phyloP scores from a whole-genome alignment of 2,797 vertebrate species.

The Paedocypris micromegethes region DNA sequence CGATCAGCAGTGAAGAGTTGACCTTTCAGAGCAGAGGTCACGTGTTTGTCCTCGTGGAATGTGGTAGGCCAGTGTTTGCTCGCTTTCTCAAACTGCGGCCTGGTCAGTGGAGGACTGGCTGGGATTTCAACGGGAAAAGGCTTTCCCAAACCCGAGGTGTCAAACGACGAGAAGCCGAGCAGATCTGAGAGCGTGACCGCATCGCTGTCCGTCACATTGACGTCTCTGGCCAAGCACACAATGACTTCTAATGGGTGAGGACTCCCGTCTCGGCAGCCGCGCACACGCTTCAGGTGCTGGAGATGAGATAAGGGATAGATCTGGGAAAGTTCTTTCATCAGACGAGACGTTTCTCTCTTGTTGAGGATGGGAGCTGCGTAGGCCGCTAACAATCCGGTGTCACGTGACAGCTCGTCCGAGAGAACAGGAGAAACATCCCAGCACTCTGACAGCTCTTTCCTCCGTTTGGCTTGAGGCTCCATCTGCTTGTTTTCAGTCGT shows the following conservation, averaged over 20 bases:
- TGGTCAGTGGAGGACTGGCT: slow-evolving; percentile 67
- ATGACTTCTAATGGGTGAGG: slow-evolving; percentile 72
- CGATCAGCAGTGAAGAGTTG: slow-evolving; percentile 66
- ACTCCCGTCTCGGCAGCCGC: slow-evolving; percentile 54
- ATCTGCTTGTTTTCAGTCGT: slow-evolving; percentile 42
- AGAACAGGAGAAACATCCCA: slow-evolving; percentile 74
- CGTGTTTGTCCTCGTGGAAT: slow-evolving; percentile 80
- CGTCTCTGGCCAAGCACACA: slow-evolving; percentile 64
- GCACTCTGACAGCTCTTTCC: slow-evolving; percentile 47
- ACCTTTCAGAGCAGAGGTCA: slow-evolving; percentile 68
- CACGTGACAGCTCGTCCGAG: slow-evolving; percentile 69
- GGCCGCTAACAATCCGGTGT: slow-evolving; percentile 64
- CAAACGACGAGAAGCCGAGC: slow-evolving; percentile 52
- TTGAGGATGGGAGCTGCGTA: slow-evolving; percentile 75
- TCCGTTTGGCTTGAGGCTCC: slow-evolving; percentile 69
- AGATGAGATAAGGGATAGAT: slow-evolving; percentile 65
- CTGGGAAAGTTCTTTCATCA: slow-evolving; percentile 67
- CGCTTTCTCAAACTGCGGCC: slow-evolving; percentile 77
- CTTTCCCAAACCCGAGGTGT: slow-evolving; percentile 65
- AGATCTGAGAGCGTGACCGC: slow-evolving; percentile 53
- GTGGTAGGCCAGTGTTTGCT: slow-evolving; percentile 78
- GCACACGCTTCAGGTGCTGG: slow-evolving; percentile 80
- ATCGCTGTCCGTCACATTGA: background rate
- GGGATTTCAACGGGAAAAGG: slow-evolving; percentile 76
- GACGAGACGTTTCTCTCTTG: slow-evolving; percentile 74